Percentiles rank a stretch among this genome's conserved stretches.
phyloP scores from a whole-genome alignment of 2,797 vertebrate species.

The Cichlasoma orientale region DNA sequence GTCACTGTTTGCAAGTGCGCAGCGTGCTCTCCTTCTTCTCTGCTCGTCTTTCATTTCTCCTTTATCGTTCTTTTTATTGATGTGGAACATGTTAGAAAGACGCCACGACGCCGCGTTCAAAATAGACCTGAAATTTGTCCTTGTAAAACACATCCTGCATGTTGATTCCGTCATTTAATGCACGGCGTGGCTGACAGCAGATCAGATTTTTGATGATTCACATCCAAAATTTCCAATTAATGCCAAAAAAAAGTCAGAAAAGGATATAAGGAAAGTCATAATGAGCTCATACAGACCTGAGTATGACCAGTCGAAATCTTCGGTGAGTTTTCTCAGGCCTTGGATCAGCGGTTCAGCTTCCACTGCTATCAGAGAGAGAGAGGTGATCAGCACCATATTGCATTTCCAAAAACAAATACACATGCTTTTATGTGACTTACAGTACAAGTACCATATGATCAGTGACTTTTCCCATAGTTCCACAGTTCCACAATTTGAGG shows the following conservation, averaged over 20 bases:
- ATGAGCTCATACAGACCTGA: conserved; percentile 81
- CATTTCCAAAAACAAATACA: too few species aligned
- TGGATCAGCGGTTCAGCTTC: conserved; percentile 63
- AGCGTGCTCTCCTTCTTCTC: neutral
- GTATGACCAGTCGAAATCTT: conserved; percentile 95
- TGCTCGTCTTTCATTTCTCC: neutral
- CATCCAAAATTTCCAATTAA: neutral
- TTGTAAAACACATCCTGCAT: too few species aligned
- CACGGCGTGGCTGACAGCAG: neutral
- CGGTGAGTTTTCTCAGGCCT: conserved; percentile 83
- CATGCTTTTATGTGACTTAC: too few species aligned
- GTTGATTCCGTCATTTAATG: neutral
- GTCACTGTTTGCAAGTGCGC: neutral
- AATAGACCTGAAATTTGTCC: neutral
- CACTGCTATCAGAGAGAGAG: conserved; percentile 47
- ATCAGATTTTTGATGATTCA: neutral
- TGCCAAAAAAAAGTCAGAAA: neutral
- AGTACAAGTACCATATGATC: neutral
- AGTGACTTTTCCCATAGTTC: too few species aligned
- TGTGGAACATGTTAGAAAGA: neutral
- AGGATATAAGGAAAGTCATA: neutral
- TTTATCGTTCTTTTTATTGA: neutral
- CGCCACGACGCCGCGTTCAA: neutral
- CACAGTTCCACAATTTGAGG: neutral
- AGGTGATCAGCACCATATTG: neutral